These are phyloP conservation scores for Dromas ardeola DNA, from an alignment of 2,113 vertebrate genomes.

Conservation along the genomic window DNA sequence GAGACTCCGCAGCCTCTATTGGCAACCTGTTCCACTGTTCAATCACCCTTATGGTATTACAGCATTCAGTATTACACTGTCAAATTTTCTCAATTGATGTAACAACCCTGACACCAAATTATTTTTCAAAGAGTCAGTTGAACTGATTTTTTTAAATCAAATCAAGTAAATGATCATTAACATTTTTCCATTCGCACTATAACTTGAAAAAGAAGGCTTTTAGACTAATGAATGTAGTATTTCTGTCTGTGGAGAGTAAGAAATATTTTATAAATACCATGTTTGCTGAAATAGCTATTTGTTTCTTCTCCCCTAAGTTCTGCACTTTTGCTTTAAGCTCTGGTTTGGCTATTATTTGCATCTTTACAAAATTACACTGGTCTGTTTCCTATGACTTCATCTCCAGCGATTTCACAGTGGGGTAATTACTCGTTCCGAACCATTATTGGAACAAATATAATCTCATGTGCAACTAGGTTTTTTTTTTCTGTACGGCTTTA, in stretches of 20 bases:
- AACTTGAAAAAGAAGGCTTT: neutral
- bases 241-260: neutral
- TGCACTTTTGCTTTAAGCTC: neutral
- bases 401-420: neutral
- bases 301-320: neutral
- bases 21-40: neutral
- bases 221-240: neutral
- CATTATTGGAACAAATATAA: neutral
- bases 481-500: neutral
- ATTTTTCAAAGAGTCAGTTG: neutral
- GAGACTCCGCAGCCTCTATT: neutral
- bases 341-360: neutral
- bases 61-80: accelerated
- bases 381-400: neutral
- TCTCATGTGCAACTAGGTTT: neutral
- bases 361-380: neutral
- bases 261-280: neutral
- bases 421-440: neutral
- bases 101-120: neutral
- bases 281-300: neutral
- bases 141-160: neutral
- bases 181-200: accelerated
- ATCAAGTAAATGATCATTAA: neutral
- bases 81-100: neutral
- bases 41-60: too few relatives aligned